Evolutionary conservation across 2,113 vertebrate genomes (phyloP).

Genomic region (Cisticola juncidis): DNA sequence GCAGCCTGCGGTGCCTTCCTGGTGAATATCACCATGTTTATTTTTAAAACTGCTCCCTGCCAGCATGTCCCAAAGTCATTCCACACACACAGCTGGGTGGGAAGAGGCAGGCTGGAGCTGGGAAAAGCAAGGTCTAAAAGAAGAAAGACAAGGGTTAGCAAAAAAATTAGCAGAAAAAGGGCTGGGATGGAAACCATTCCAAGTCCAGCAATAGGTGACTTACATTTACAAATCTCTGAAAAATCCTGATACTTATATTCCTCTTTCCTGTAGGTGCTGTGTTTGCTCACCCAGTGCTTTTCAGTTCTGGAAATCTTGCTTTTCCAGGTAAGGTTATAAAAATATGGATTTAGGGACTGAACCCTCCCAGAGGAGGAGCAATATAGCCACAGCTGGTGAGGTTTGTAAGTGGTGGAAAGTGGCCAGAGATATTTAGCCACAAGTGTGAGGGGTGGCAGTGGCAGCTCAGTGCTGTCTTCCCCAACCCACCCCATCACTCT

Average conservation of each 20-base stretch:
- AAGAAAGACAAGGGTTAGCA: background rate
- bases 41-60: conserved; percentile 47
- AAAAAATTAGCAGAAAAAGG: background rate
- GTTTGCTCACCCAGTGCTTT: background rate
- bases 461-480: background rate
- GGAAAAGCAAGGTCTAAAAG: conserved; percentile 12
- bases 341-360: background rate
- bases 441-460: background rate
- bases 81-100: conserved; percentile 8
- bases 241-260: background rate
- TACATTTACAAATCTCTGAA: background rate
- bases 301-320: background rate
- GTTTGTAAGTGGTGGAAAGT: background rate
- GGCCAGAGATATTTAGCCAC: background rate
- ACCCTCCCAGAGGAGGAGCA: background rate
- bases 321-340: background rate
- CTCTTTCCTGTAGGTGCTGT: background rate
- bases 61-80: conserved; percentile 18
- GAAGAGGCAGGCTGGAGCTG: background rate
- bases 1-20: conserved; percentile 3
- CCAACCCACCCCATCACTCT: accelerated
- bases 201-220: background rate
- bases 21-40: conserved; percentile 38
- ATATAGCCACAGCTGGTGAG: background rate
- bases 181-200: background rate